These are phyloP conservation scores for Rhagonycha fulva DNA, from an alignment of 2,888 invertebrate genomes.

Conservation along the genomic window DNA sequence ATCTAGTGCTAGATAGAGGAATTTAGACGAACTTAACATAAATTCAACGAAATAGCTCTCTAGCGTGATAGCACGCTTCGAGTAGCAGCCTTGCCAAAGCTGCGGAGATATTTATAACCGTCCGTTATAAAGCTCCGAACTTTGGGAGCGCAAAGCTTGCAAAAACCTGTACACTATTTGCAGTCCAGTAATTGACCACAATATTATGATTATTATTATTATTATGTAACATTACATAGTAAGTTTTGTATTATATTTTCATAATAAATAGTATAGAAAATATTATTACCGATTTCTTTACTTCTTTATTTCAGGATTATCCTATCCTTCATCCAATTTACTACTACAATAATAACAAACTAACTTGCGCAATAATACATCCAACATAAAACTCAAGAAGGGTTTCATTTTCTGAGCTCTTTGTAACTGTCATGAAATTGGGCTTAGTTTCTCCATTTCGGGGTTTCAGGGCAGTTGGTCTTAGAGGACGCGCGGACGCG, in stretches of 20 bases:
- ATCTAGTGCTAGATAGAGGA: constrained; percentile 49
- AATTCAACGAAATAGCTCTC: constrained; percentile 46
- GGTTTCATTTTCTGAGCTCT: neutral
- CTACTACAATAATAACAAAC: neutral
- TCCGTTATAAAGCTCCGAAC: constrained; percentile 36
- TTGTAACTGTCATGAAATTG: neutral
- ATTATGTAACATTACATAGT: constrained; percentile 54
- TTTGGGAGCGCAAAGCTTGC: constrained; percentile 46
- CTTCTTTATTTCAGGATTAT: too few species aligned
- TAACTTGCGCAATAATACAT: neutral
- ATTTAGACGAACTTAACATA: constrained; percentile 41
- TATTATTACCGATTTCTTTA: constrained; percentile 11
- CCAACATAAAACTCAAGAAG: neutral
- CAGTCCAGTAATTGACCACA: constrained; percentile 58
- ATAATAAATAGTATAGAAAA: constrained; percentile 59
- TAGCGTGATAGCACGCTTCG: constrained; percentile 48
- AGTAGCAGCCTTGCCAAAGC: constrained; percentile 48
- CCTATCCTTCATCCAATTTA: too few species aligned
- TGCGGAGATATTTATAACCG: constrained; percentile 40
- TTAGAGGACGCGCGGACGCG: too few species aligned
- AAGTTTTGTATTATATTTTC: constrained; percentile 60
- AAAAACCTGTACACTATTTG: constrained; percentile 51
- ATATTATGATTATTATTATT: constrained; percentile 48
- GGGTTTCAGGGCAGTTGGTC: too few species aligned
- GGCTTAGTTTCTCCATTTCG: neutral